These are phyloP conservation scores for Formicarius rufipectus DNA, from an alignment of 2,113 vertebrate genomes.

Conservation along the genomic window DNA sequence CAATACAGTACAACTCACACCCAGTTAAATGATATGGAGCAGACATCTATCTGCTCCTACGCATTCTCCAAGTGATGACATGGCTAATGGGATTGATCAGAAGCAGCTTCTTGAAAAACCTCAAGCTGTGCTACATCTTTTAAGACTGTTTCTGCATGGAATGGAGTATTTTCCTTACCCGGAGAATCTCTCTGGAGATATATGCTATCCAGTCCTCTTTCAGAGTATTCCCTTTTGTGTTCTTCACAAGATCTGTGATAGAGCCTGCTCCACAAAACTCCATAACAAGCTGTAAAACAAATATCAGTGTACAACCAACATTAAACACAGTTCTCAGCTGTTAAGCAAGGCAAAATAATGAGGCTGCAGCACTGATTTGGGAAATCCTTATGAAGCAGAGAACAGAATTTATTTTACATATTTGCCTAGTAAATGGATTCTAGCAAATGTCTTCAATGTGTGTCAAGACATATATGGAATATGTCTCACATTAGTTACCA, in stretches of 20 bases:
- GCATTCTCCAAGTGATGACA: neutral
- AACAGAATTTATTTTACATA: neutral
- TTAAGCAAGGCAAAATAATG: neutral
- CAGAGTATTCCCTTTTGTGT: constrained; percentile 95
- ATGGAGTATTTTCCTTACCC: constrained; percentile 74
- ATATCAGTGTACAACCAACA: neutral
- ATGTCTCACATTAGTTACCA: constrained; percentile 38
- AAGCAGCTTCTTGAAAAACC: constrained; percentile 25
- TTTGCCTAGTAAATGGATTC: constrained; percentile 26
- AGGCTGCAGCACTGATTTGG: neutral
- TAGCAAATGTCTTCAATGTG: constrained; percentile 9
- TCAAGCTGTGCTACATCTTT: neutral
- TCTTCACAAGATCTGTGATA: constrained; percentile 98
- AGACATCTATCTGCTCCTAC: constrained; percentile 3
- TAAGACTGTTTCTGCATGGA: neutral
- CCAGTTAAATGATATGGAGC: neutral
- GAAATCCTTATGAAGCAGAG: neutral
- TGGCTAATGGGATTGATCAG: neutral
- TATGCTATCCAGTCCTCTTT: constrained; percentile 99
- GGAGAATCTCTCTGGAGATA: constrained; percentile 95
- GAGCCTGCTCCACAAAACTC: constrained; percentile 98
- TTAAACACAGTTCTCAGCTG: neutral
- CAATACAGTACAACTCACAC: neutral
- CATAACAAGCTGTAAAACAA: constrained; percentile 90
- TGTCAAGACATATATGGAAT: constrained; percentile 7